Percentiles rank a stretch among this genome's conserved stretches.
Evolutionary conservation across 2,797 vertebrate genomes (phyloP).

Genomic region (Uromys caudimaculatus): DNA sequence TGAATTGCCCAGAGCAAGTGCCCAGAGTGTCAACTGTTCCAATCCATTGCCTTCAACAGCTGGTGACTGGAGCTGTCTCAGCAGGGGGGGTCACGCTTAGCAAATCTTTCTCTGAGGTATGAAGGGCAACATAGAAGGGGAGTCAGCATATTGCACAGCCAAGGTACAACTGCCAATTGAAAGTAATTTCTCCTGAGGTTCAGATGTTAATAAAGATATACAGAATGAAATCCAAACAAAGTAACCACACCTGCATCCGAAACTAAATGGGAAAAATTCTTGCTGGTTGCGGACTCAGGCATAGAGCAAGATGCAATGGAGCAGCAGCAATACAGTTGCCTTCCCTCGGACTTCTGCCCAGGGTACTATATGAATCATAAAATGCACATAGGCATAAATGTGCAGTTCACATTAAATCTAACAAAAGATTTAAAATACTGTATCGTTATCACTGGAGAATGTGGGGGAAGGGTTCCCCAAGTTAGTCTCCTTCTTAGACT

Average conservation of each 20-base stretch:
- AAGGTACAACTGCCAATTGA: constrained; percentile 44
- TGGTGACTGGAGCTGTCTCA: constrained; percentile 67
- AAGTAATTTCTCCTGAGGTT: constrained; percentile 77
- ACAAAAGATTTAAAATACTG: background rate
- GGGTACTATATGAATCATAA: background rate
- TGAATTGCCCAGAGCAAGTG: constrained; percentile 75
- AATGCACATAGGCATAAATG: background rate
- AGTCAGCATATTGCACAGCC: constrained; percentile 69
- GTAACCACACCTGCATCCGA: background rate
- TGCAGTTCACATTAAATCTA: background rate
- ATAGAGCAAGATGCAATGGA: background rate
- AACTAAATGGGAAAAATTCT: constrained; percentile 59
- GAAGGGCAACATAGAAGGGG: constrained; percentile 47
- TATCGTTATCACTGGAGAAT: background rate
- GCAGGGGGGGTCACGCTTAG: constrained; percentile 61
- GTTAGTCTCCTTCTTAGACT: background rate
- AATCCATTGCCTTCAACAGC: constrained; percentile 76
- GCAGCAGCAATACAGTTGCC: background rate
- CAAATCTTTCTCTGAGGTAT: constrained; percentile 50
- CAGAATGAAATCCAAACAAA: constrained; percentile 71
- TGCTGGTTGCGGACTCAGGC: background rate
- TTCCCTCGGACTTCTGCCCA: background rate
- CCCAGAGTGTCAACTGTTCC: constrained; percentile 73
- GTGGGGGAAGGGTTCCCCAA: background rate
- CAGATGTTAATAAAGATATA: constrained; percentile 15